Evolutionary conservation across 53 echinoderm and acorn worm species (phyloP).

Genomic region (Hippasteria phrygiana): DNA sequence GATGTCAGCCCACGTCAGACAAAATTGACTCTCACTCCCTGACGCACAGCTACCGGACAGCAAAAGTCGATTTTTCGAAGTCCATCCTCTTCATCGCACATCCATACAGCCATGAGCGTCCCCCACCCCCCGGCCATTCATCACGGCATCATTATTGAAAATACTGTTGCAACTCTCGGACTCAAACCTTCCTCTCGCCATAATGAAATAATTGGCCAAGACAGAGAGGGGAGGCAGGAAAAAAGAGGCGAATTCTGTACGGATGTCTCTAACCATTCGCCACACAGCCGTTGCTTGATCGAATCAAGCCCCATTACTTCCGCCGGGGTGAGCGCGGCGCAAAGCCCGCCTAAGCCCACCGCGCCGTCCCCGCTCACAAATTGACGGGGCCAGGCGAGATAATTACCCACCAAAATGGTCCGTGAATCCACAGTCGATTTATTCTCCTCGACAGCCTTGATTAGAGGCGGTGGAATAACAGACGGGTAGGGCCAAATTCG

Average conservation of each 20-base stretch:
- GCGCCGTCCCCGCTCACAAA: slow-evolving; percentile 15
- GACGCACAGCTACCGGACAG: slow-evolving; percentile 10
- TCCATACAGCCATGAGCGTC: slow-evolving; percentile 17
- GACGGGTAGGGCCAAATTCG: slow-evolving; percentile 38
- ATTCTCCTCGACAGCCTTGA: slow-evolving; percentile 29
- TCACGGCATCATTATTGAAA: slow-evolving; percentile 38
- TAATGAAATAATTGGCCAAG: neutral
- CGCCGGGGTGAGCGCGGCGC: slow-evolving; percentile 9
- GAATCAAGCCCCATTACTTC: slow-evolving; percentile 55
- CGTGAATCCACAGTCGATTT: slow-evolving; percentile 46
- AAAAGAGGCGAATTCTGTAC: neutral
- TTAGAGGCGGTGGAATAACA: slow-evolving; percentile 39
- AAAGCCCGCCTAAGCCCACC: neutral
- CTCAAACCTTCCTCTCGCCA: neutral
- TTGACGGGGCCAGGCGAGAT: slow-evolving; percentile 9
- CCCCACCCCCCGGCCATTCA: slow-evolving; percentile 5
- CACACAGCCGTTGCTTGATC: slow-evolving; percentile 21
- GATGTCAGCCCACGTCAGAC: slow-evolving; percentile 25
- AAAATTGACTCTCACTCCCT: slow-evolving; percentile 56
- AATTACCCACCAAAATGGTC: slow-evolving; percentile 17
- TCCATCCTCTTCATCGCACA: neutral
- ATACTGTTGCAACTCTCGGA: slow-evolving; percentile 56
- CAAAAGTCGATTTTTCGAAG: slow-evolving; percentile 37
- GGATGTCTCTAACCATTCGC: neutral
- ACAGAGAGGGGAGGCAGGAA: neutral